phyloP scores from a whole-genome alignment of 2,113 vertebrate genomes.

The Podocnemis expansa region DNA sequence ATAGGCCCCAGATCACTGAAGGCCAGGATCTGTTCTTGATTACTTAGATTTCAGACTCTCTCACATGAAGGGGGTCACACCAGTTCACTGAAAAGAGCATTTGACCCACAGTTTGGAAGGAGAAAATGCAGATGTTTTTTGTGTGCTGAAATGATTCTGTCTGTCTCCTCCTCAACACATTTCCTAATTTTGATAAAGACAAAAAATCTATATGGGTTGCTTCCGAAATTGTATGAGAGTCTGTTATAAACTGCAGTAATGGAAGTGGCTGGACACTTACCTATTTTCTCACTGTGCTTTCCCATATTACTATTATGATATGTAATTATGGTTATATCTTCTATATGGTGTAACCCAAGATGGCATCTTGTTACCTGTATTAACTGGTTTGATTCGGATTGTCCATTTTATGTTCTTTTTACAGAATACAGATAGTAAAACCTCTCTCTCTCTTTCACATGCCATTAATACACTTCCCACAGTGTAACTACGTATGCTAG shows the following conservation, averaged over 20 bases:
- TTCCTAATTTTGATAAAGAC: no score
- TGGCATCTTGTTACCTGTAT: not conserved
- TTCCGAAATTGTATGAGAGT: not conserved
- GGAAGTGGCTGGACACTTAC: not conserved
- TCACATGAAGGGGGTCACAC: not conserved
- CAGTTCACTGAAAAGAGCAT: not conserved
- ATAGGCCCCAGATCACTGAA: not conserved
- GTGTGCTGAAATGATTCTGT: not conserved
- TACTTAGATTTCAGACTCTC: not conserved
- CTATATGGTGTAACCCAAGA: not conserved
- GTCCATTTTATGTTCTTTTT: not conserved
- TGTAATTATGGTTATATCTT: not conserved
- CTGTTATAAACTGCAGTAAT: not conserved
- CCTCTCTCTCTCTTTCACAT: not conserved
- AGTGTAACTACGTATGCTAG: not conserved
- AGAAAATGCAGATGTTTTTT: not conserved
- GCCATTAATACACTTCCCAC: not conserved
- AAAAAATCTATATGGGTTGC: no score
- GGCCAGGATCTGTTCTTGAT: not conserved
- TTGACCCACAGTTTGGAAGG: not conserved
- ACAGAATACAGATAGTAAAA: not conserved
- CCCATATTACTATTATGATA: not conserved
- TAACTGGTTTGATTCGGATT: not conserved
- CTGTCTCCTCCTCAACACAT: no score
- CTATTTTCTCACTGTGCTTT: not conserved